phyloP scores from a whole-genome alignment of 1,140 invertebrate species.

The Leptopilina clavipes region DNA sequence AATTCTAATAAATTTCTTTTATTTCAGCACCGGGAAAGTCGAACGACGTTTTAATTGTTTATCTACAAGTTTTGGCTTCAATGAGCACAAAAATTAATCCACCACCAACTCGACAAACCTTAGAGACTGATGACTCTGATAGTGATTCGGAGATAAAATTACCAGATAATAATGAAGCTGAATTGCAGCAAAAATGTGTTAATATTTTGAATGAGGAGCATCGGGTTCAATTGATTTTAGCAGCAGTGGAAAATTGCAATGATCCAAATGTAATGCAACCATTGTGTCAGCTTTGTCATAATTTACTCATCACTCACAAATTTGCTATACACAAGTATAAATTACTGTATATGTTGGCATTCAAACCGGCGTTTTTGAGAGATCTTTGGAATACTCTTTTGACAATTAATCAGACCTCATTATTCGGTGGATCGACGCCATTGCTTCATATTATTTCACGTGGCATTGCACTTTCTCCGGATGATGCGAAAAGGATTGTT shows the following conservation, averaged over 20 bases:
- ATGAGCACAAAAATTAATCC: constrained; percentile 64
- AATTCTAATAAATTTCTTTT: background rate
- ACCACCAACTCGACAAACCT: constrained; percentile 46
- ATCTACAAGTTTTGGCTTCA: constrained; percentile 71
- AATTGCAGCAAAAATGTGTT: constrained; percentile 75
- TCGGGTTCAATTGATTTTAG: constrained; percentile 78
- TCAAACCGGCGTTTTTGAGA: constrained; percentile 88
- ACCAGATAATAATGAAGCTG: constrained; percentile 67
- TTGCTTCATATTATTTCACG: constrained; percentile 83
- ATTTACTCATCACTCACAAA: constrained; percentile 84
- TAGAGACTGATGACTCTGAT: constrained; percentile 60
- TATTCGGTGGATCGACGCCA: constrained; percentile 80
- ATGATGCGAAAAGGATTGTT: constrained; percentile 84
- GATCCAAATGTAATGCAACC: constrained; percentile 78
- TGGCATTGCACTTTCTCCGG: constrained; percentile 79
- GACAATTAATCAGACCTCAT: constrained; percentile 75
- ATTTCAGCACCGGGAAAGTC: constrained; percentile 54
- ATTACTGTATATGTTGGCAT: constrained; percentile 89
- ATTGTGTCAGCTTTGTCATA: constrained; percentile 86
- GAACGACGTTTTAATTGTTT: constrained; percentile 59
- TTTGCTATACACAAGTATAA: constrained; percentile 87
- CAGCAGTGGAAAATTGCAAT: constrained; percentile 78
- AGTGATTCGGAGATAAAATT: constrained; percentile 66
- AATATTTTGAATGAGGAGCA: constrained; percentile 81
- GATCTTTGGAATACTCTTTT: constrained; percentile 83